phyloP scores from a whole-genome alignment of 2,113 vertebrate genomes.

The Sardina pilchardus region DNA sequence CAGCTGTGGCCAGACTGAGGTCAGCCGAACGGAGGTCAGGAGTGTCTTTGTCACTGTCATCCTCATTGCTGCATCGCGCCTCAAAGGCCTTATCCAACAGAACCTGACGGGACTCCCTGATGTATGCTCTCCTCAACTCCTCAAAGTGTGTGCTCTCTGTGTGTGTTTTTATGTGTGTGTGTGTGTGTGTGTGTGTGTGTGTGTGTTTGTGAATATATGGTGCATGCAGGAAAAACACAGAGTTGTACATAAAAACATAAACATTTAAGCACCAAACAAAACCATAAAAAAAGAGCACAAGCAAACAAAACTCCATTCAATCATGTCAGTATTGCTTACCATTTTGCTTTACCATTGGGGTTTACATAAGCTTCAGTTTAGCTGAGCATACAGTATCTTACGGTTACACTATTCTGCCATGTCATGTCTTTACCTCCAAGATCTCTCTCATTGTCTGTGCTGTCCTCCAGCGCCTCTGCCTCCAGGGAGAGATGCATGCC shows the following conservation, averaged over 20 bases:
- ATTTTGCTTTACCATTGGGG: neutral
- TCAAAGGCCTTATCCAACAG: neutral
- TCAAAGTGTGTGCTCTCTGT: constrained; percentile 24
- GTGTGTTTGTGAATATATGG: neutral
- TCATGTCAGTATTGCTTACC: neutral
- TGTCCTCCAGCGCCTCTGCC: neutral
- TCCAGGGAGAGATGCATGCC: neutral
- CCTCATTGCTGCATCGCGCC: neutral
- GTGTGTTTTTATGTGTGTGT: neutral
- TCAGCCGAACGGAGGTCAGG: too few relatives aligned
- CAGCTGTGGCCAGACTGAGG: neutral
- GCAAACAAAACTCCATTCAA: neutral
- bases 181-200: neutral
- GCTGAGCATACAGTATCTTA: neutral
- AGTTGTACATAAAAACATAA: neutral
- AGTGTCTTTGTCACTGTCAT: neutral
- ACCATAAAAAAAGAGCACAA: neutral
- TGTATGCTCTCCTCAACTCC: constrained; percentile 27
- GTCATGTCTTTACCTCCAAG: neutral
- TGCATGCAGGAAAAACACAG: too few relatives aligned
- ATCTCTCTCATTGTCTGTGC: neutral
- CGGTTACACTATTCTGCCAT: neutral
- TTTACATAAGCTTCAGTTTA: neutral
- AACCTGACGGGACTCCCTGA: neutral
- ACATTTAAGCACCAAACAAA: neutral